phyloP scores from a whole-genome alignment of 2,888 invertebrate species.

The Anodontia alba region DNA sequence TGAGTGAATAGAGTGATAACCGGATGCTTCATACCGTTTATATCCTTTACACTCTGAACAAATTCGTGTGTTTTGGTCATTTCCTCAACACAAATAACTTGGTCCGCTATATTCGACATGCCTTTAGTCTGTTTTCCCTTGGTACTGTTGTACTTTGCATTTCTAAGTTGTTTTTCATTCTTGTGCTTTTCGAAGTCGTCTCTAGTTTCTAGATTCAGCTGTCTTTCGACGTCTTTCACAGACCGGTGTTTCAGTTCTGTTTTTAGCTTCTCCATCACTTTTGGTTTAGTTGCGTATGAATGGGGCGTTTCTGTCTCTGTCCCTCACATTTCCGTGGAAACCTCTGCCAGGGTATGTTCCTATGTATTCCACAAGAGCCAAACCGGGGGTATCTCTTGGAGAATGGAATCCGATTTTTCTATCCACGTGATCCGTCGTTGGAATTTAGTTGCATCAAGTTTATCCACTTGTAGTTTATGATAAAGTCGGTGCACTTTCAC shows the following conservation, averaged over 20 bases:
- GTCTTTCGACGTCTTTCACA: background rate
- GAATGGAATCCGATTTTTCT: background rate
- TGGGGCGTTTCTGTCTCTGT: background rate
- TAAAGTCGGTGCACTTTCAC: background rate
- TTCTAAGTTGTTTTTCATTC: slow-evolving; percentile 29
- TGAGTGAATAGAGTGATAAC: slow-evolving; percentile 29
- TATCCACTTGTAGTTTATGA: background rate
- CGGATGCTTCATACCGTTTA: slow-evolving; percentile 21
- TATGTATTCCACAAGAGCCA: background rate
- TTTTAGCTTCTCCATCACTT: background rate
- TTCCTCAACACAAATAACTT: slow-evolving; percentile 14
- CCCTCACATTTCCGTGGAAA: background rate
- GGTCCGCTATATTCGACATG: background rate
- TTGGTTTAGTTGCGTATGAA: background rate
- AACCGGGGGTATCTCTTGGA: background rate
- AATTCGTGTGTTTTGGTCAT: slow-evolving; percentile 31
- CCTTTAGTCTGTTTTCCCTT: background rate
- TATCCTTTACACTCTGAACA: slow-evolving; percentile 24
- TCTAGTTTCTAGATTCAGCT: background rate
- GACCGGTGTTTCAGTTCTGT: background rate
- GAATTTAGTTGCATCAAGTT: background rate
- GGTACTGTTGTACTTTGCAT: background rate
- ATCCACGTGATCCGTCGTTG: background rate
- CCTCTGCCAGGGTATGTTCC: background rate
- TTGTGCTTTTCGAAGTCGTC: slow-evolving; percentile 28